Conservation (phyloP, 2,113 vertebrate species). For the Cyanocitta stelleri region DNA sequence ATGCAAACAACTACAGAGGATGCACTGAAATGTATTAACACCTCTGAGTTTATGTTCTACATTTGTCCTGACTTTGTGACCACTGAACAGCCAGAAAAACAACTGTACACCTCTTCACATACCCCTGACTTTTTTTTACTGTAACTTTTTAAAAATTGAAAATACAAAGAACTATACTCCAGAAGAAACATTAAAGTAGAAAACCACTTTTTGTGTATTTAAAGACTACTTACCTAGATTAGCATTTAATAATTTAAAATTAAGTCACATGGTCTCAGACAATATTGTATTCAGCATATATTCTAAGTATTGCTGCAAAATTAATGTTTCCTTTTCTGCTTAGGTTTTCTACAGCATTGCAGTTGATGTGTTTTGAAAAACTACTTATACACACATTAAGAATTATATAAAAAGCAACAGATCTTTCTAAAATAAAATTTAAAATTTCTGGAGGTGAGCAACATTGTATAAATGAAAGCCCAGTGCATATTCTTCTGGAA, state of each 20-base stretch:
- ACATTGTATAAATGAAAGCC: background rate
- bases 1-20: background rate
- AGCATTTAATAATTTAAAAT: background rate
- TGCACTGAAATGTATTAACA: background rate
- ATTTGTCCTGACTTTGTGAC: background rate
- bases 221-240: background rate
- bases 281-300: background rate
- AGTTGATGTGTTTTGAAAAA: background rate
- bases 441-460: background rate
- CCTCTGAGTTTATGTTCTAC: background rate
- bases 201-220: background rate
- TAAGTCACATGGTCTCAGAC: fast-evolving
- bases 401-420: background rate
- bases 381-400: background rate
- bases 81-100: background rate
- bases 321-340: background rate
- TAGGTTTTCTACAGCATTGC: background rate
- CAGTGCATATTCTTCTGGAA: background rate
- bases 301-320: background rate
- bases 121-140: background rate
- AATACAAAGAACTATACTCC: background rate
- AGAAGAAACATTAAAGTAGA: background rate
- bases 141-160: background rate
- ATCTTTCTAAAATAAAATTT: background rate
- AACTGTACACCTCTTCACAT: background rate